Evolutionary conservation across 2,888 invertebrate species (phyloP).

Genomic region (Nesidiocoris tenuis): DNA sequence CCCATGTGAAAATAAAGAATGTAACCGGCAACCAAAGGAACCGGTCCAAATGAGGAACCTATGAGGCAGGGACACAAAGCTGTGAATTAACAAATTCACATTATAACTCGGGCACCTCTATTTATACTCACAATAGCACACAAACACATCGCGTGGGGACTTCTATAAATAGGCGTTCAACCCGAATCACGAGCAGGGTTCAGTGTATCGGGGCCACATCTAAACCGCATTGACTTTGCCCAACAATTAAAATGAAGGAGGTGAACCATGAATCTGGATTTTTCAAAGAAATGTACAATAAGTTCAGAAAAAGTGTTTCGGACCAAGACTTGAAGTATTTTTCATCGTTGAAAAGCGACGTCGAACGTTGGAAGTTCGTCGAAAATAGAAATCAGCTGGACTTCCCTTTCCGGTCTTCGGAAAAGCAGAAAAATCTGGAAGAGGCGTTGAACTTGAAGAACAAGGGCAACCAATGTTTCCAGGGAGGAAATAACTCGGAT

Average conservation of each 20-base stretch:
- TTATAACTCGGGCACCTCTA: no score
- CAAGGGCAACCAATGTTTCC: constrained; percentile 71
- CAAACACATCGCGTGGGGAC: no score
- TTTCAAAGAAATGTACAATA: constrained; percentile 49
- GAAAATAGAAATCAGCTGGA: constrained; percentile 12
- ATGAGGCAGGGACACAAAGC: no score
- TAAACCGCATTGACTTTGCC: no score
- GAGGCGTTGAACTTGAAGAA: constrained; percentile 65
- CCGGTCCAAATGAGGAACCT: no score
- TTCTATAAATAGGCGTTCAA: no score
- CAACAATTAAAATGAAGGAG: constrained; percentile 37
- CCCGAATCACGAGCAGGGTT: no score
- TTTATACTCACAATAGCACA: no score
- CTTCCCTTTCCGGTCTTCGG: neutral
- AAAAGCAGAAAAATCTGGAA: constrained; percentile 18
- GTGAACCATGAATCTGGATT: constrained; percentile 32
- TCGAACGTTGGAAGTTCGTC: constrained; percentile 64
- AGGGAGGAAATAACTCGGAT: constrained; percentile 66
- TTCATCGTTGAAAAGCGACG: constrained; percentile 62
- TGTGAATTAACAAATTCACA: no score
- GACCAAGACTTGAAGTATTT: constrained; percentile 66
- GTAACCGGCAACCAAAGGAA: no score
- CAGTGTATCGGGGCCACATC: no score
- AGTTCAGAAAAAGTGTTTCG: constrained; percentile 60
- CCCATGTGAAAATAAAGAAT: no score